Evolutionary conservation across 1,140 invertebrate genomes (phyloP), one percentile per base, ranked within the genome.

Genomic region (Papilio dardanus): DNA sequence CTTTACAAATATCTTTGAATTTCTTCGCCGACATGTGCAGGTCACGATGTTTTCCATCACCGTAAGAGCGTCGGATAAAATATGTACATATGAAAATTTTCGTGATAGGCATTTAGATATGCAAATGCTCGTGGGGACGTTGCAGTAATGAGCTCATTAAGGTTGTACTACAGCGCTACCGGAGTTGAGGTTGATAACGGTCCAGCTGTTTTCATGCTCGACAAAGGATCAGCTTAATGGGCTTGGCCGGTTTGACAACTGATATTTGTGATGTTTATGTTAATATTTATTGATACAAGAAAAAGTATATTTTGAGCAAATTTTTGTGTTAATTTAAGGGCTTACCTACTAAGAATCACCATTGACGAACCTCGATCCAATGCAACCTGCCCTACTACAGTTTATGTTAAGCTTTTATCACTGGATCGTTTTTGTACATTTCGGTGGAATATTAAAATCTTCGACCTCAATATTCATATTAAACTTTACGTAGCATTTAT

Each of bases 121-220:
- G 83, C 82, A 88, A 90, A 90, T 88, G 85, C 77, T 77, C 79
- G 79, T 74, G 74, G 75, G 62, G 77, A 77, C 74, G 80, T 76
- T 74, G 77, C 80, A 83, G 82, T 90, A 88, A 90, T 89, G 88
- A 90, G 84, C 88, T 90, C 88, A 87, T 90, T 90, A 90, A 83
- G 77, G 75, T 76, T 78, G 79, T 83, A 81, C 76, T 83, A 79
- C 78, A 58, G 24, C 54, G 21, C 81, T 86, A 82, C 80, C 80
- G 81, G 79, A 84, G 79, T 79, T 84, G 84, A 67, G 84, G 84
- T 78, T 77, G 74, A 82, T 82, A 80, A 80, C 81, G 80, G 78
- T 79, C 77, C 80, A 80, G 75, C 78, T 78, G 75, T 82, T 82
- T 82, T 78, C 79, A 76, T 82, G 80, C 75, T 74, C 77, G 74